phyloP scores from a whole-genome alignment of 2,888 invertebrate species.

The Frankliniella intonsa region DNA sequence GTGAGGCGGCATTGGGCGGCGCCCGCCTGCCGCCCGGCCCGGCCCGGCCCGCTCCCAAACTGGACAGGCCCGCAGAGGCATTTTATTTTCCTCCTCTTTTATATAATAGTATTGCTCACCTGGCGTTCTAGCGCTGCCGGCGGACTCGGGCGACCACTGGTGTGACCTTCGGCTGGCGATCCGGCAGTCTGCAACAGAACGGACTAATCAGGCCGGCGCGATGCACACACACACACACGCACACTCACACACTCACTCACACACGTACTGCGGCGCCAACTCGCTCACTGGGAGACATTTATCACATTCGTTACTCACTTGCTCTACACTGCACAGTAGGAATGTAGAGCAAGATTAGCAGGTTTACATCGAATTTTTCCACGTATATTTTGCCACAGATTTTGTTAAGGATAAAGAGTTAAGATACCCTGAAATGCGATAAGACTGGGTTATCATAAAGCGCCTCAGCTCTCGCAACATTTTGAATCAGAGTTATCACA shows the following conservation, averaged over 20 bases:
- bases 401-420: too few relatives aligned
- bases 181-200: background rate
- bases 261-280: background rate
- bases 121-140: slow-evolving; percentile 21
- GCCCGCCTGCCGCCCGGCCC: too few relatives aligned
- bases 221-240: background rate
- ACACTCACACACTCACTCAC: background rate
- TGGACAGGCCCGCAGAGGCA: background rate
- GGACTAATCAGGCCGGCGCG: background rate
- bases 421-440: too few relatives aligned
- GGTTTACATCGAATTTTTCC: too few relatives aligned
- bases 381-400: too few relatives aligned
- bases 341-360: too few relatives aligned
- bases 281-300: background rate
- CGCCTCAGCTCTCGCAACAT: too few relatives aligned
- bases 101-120: background rate
- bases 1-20: too few relatives aligned
- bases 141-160: slow-evolving; percentile 16
- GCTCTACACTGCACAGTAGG: background rate
- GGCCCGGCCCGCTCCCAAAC: background rate
- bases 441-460: too few relatives aligned
- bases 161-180: background rate
- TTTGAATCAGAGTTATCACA: too few relatives aligned
- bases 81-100: background rate
- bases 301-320: background rate